Percentiles rank a stretch among this genome's conserved stretches.
Conservation (phyloP, 2,797 vertebrate species). For the Prionace glauca region DNA sequence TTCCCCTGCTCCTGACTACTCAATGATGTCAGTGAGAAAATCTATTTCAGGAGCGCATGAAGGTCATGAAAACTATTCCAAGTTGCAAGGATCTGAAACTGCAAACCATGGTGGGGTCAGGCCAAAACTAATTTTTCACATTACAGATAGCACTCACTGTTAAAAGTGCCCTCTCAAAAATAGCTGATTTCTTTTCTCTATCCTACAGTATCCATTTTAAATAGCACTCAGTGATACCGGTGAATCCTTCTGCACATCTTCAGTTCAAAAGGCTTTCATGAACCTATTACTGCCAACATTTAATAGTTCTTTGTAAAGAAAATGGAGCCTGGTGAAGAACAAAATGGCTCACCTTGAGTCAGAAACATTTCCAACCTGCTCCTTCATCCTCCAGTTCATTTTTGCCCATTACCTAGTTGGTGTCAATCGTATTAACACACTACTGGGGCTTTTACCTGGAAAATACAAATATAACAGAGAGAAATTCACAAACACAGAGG, state of each 20-base stretch:
- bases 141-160: too few relatives aligned
- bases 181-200: too few relatives aligned
- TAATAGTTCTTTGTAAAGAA: neutral
- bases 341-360: neutral
- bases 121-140: too few relatives aligned
- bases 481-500: neutral
- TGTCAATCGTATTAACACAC: neutral
- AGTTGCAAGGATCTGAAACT: too few relatives aligned
- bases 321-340: neutral
- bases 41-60: too few relatives aligned
- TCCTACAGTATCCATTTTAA: too few relatives aligned
- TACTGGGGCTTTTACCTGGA: neutral
- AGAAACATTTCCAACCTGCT: neutral
- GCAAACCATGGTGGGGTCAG: too few relatives aligned
- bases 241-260: too few relatives aligned
- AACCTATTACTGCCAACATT: neutral
- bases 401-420: neutral
- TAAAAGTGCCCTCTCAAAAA: too few relatives aligned
- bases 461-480: neutral
- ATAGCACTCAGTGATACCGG: too few relatives aligned
- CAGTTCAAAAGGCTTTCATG: neutral
- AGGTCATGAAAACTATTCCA: too few relatives aligned
- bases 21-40: neutral
- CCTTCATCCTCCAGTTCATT: neutral
- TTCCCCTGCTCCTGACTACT: neutral